Evolutionary conservation across 2,888 invertebrate species (phyloP).

Genomic region (Aproaerema taeniolella): DNA sequence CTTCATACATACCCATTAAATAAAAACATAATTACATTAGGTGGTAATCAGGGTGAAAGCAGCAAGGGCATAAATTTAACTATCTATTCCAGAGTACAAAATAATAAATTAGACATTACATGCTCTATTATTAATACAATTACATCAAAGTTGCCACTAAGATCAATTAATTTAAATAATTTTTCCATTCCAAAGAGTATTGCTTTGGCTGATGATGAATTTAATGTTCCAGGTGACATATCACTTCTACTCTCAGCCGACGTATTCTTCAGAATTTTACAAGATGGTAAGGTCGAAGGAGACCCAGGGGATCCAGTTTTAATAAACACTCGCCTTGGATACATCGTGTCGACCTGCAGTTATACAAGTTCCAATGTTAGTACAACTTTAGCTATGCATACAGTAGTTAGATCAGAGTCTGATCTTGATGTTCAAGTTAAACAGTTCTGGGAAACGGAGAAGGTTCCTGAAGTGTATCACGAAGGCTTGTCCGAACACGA

Average conservation of each 20-base stretch:
- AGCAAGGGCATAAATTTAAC: too few relatives aligned
- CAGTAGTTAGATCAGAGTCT: background rate
- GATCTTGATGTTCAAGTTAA: too few relatives aligned
- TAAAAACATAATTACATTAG: too few relatives aligned
- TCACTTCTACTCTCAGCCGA: conserved; percentile 18
- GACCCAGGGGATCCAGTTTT: background rate
- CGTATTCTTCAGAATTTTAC: conserved; percentile 24
- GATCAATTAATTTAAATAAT: background rate
- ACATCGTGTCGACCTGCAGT: too few relatives aligned
- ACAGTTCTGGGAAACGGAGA: conserved; percentile 5
- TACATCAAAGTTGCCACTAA: background rate
- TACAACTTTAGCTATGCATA: background rate
- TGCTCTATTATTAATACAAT: background rate
- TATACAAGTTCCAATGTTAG: too few relatives aligned
- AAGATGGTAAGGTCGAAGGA: too few relatives aligned
- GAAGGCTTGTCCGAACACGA: conserved; percentile 12
- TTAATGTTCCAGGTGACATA: background rate
- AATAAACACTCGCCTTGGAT: too few relatives aligned
- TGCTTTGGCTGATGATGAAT: background rate
- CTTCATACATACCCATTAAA: too few relatives aligned
- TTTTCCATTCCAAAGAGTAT: background rate
- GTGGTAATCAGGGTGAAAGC: too few relatives aligned
- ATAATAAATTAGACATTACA: too few relatives aligned
- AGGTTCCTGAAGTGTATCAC: conserved; percentile 13
- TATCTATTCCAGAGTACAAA: too few relatives aligned